Base-by-base conservation (phyloP, 2,113 vertebrate species). In the Ceratotherium simum region DNA sequence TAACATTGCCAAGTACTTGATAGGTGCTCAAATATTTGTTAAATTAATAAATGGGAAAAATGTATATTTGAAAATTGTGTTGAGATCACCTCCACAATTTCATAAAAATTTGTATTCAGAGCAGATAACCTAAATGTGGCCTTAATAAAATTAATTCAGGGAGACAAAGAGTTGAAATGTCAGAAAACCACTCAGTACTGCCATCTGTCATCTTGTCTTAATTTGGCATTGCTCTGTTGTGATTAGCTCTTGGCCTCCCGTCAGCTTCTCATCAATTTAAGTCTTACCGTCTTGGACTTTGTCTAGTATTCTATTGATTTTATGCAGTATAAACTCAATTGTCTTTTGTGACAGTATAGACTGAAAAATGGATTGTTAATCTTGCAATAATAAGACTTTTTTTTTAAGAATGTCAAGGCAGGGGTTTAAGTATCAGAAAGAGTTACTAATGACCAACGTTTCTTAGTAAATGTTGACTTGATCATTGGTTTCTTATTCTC, bases 111-210 rank as follows among this genome's bases (percentile, higher is more conserved):
- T 92, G 46, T 90, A 56, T 83, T 87, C 39, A 80, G 29, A 87
- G 51, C 23, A 78, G 33, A 69, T 67, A 83, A 56, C 54, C 16
- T 86, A 64, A 90, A 14, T 67, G 23, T 67, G 48, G n/a, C 73
- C 60, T 91, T 83, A 84, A 51, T 80, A 79, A 92, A 92, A 82
- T 78, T 48, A 73, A 84, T 51, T 76, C 54, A 48, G 58, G 17
- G 56, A 80, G 29, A 69, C 11, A 69, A 70, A 62, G 23, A 64
- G 25, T 48, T 33, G 13, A 70, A 92, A 85, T 81, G 48, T 46
- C 20, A 67, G 33, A 83, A 83, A 87, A 67, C 5, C 9, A 36
- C 27, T 76, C 81, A 69, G 0, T 17, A 48, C n/a, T 33, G 18
- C 7, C 67, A 5, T 27, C 3, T 79, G 2, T 8, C 5, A 1